A percentile compares a stretch with the other conserved stretches of the same genome.
These are phyloP conservation scores for Pelecanoides urinatrix DNA, from an alignment of 2,113 vertebrate genomes.

Conservation along the genomic window DNA sequence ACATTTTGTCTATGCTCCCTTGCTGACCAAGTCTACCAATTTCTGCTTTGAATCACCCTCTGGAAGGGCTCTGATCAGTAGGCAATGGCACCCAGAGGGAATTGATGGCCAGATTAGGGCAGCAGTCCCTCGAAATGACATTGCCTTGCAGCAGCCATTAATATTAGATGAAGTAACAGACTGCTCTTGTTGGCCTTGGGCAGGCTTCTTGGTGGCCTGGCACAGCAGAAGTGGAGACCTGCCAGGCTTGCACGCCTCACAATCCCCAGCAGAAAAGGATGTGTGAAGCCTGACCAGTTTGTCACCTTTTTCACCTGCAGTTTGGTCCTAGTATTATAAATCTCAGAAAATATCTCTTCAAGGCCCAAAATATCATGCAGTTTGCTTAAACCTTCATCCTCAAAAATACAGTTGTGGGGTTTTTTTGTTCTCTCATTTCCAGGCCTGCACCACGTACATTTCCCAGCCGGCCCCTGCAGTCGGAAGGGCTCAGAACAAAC, in stretches of 20 bases:
- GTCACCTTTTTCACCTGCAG: neutral
- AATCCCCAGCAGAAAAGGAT: neutral
- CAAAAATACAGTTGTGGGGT: rapidly evolving
- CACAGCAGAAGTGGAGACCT: neutral
- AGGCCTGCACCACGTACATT: neutral
- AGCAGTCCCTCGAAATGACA: neutral
- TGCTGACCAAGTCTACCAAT: neutral
- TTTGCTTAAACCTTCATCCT: neutral
- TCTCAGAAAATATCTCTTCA: neutral
- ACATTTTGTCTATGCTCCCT: rapidly evolving
- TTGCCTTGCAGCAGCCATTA: neutral
- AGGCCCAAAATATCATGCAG: neutral
- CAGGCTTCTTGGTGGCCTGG: neutral
- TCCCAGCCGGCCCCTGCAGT: neutral
- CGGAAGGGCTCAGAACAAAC: neutral
- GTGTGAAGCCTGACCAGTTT: neutral
- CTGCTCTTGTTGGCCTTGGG: neutral
- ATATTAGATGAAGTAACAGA: neutral
- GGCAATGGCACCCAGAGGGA: neutral
- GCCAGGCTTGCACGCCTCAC: neutral
- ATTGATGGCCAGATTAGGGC: neutral
- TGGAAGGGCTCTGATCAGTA: neutral
- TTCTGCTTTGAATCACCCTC: neutral
- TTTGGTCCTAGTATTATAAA: neutral
- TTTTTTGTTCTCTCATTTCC: neutral